Evolutionary conservation across 2,113 vertebrate genomes (phyloP), one percentile per base, ranked within the genome.

Genomic region (Castor canadensis): DNA sequence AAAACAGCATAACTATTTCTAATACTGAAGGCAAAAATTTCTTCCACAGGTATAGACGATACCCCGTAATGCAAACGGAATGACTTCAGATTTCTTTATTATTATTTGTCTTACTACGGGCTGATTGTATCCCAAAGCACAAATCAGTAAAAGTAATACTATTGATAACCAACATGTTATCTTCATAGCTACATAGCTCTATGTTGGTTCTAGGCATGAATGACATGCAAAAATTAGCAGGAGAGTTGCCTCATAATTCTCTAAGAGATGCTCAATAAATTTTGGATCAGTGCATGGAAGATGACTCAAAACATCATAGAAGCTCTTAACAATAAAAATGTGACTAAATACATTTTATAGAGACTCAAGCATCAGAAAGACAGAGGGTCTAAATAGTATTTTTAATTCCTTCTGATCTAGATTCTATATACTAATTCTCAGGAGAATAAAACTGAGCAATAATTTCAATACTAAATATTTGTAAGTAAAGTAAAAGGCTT

Each of bases 381-480:
- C 5, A 79, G n/a, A 83, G 66, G n/a, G 9, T 87, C 60, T 81
- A 17, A 2, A 84, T 6, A 43, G 17, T 56, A 96, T 94, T 92
- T 96, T 94, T 93, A 93, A 92, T 72, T 97, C 49, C 72, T 95
- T 91, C 71, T 93, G 58, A 84, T 91, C 90, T 96, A 90, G 6
- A 71, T 62, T 76, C 71, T 69, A 90, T 47, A 88, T 30, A 89
- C 19, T 87, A 91, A 92, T 58, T 95, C 66, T 85, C 40, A 47
- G 47, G 77, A 97, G 88, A 94, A 93, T 73, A 89, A 95, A 96
- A 96, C 64, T 80, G 43, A 89, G 71, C 69, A 97, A 64, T 67
- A 96, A 96, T 72, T 95, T 94, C 77, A 95, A 88, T 80, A 96
- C 92, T 89, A 95, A 93, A 92, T 95, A 95, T 96, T 96, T 96